Base-by-base conservation (phyloP, 2,888 invertebrate species). In the Acronicta psi region DNA sequence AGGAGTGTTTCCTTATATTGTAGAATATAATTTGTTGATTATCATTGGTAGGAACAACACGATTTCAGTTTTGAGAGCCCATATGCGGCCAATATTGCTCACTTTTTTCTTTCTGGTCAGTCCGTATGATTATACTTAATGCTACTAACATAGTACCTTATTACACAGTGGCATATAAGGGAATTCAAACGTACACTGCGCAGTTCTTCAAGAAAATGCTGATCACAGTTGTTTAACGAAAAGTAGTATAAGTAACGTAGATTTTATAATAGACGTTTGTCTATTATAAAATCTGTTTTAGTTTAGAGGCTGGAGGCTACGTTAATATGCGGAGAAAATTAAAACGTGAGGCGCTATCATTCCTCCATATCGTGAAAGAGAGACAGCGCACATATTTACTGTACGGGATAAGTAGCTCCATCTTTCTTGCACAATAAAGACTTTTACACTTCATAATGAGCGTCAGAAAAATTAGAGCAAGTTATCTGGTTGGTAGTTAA, bases 141-240 rank as follows among this genome's bases (percentile, higher is more conserved):
- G 36, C 45, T 60, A 47, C 5, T 42, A 18, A 67, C 36, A 57
- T 29, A 61, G 41, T 53, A 49, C 17, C 50, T 46, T 50, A 11
- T 9, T 40, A n/a, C 11, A 34, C 45, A 34, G n/a, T 36, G 17
- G 2, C 1, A n/a, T 36, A 53, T 47, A 29, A 44, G 34, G 20
- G 9, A 16, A 45, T 9, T 9, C 14, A 6, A n/a, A 14, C 20
- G 8, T 23, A 14, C 13, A 43, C n/a, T 18, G 23, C 11, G 16
- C 29, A 23, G 11, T 20, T n/a, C 3, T 31, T 40, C 20, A 53
- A 69, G 46, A 43, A 46, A 69, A 51, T 42, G 44, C 29, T 34
- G 38, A 50, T 51, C 37, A 51, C 45, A 71, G 45, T 29, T 60
- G 37, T 51, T 6, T 17, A 50, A 18, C 16, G 0, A 20, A 61